These are phyloP conservation scores for Paracentrotus lividus DNA, from an alignment of 53 echinoderm and acorn worm species.

Conservation along the genomic window DNA sequence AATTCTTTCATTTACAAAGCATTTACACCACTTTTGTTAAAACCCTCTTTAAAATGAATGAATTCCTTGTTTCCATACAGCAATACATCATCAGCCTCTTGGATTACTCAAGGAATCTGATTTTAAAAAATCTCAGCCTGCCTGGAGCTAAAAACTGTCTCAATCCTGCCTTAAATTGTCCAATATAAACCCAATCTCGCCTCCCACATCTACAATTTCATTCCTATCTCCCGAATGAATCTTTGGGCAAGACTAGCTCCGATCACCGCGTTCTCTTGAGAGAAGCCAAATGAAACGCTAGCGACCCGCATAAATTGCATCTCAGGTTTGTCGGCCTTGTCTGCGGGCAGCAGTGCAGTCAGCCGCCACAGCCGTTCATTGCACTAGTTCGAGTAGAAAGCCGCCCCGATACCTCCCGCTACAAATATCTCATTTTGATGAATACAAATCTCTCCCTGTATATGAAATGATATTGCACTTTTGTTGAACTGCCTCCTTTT, in stretches of 20 bases:
- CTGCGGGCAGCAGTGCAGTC: conserved; percentile 39
- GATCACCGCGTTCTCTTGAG: conserved; percentile 6
- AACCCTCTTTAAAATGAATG: not conserved
- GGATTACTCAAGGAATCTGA: conserved; percentile 34
- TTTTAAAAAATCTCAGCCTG: conserved; percentile 33
- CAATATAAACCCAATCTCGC: conserved; percentile 49
- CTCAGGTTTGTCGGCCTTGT: conserved; percentile 17
- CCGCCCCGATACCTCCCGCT: not conserved
- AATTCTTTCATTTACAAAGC: conserved; percentile 12
- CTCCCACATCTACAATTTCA: conserved; percentile 30
- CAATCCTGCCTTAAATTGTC: conserved; percentile 11
- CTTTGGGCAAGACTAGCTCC: conserved; percentile 3
- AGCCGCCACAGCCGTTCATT: not conserved
- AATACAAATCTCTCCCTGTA: conserved; percentile 48
- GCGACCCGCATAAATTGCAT: conserved; percentile 64
- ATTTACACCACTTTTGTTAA: conserved; percentile 19
- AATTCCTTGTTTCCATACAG: conserved; percentile 40
- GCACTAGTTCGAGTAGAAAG: not conserved
- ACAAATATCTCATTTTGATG: conserved; percentile 32
- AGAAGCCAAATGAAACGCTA: conserved; percentile 40
- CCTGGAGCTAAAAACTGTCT: conserved; percentile 38
- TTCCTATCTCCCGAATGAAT: conserved; percentile 42
- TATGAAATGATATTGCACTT: conserved; percentile 58
- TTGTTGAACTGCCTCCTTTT: conserved; percentile 40
- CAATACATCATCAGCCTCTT: conserved; percentile 40